phyloP scores from a whole-genome alignment of 2,888 invertebrate genomes.

The Spialia ferax region DNA sequence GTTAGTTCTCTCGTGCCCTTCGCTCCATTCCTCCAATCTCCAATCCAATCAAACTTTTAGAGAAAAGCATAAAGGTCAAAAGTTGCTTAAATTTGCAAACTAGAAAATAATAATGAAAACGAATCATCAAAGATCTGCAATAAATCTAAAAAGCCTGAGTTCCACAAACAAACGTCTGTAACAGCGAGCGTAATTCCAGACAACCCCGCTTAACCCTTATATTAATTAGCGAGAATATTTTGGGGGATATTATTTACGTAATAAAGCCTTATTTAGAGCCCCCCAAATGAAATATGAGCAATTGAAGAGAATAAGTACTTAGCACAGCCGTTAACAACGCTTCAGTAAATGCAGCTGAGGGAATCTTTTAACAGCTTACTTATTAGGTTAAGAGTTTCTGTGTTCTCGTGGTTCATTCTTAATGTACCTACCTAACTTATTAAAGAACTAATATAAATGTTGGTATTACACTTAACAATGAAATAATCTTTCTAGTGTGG shows the following conservation, averaged over 20 bases:
- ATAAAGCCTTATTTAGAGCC: slow-evolving; percentile 83
- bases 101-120: slow-evolving; percentile 18
- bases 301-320: slow-evolving; percentile 78
- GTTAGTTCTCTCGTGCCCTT: no score
- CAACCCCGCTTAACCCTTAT: slow-evolving; percentile 71
- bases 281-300: slow-evolving; percentile 81
- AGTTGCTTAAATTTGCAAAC: neutral
- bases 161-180: slow-evolving; percentile 51
- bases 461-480: no score
- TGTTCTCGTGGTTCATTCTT: neutral
- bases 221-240: slow-evolving; percentile 84
- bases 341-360: slow-evolving; percentile 30
- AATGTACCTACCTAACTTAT: no score
- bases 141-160: slow-evolving; percentile 52
- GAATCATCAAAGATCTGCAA: slow-evolving; percentile 41
- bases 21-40: no score
- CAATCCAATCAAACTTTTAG: neutral
- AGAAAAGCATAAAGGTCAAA: neutral
- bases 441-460: no score
- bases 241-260: slow-evolving; percentile 83
- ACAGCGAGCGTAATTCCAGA: slow-evolving; percentile 57
- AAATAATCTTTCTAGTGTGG: no score
- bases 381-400: neutral
- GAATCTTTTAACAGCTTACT: slow-evolving; percentile 25
- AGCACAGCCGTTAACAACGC: slow-evolving; percentile 52